phyloP scores from a whole-genome alignment of 2,797 vertebrate genomes.

The Smutsia gigantea region DNA sequence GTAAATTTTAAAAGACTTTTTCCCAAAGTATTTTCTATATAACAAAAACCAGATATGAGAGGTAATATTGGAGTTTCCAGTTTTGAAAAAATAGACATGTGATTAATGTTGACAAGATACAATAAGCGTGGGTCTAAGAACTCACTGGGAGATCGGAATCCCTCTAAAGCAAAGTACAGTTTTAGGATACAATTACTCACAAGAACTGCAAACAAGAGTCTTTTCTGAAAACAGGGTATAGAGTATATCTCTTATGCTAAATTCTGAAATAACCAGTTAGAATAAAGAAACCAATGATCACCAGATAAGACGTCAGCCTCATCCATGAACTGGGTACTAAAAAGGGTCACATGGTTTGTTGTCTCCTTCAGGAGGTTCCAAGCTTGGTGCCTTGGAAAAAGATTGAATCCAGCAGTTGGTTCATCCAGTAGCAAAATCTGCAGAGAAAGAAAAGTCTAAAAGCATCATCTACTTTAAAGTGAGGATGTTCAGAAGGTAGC shows the following conservation, averaged over 20 bases:
- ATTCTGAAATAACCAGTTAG: background rate
- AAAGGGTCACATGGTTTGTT: constrained; percentile 87
- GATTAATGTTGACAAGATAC: background rate
- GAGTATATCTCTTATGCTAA: background rate
- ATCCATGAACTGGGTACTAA: constrained; percentile 95
- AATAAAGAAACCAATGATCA: constrained; percentile 70
- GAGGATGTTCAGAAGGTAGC: background rate
- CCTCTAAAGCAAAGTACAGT: no score
- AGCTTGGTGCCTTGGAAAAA: constrained; percentile 92
- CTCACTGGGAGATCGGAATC: background rate
- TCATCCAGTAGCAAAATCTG: constrained; percentile 94
- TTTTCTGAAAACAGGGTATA: background rate
- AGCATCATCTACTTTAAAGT: background rate
- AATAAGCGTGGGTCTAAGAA: background rate
- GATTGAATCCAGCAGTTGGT: constrained; percentile 93
- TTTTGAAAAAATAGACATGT: background rate
- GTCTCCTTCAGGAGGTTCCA: constrained; percentile 91
- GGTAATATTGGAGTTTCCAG: background rate
- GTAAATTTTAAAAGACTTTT: background rate
- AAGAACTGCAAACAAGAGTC: background rate
- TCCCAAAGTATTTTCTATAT: background rate
- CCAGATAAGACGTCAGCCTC: constrained; percentile 94
- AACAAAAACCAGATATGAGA: background rate
- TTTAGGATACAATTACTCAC: background rate
- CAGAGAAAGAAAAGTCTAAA: background rate